Conservation (phyloP, 92 coral and sea anemone species). For the Phenganax marumi region DNA sequence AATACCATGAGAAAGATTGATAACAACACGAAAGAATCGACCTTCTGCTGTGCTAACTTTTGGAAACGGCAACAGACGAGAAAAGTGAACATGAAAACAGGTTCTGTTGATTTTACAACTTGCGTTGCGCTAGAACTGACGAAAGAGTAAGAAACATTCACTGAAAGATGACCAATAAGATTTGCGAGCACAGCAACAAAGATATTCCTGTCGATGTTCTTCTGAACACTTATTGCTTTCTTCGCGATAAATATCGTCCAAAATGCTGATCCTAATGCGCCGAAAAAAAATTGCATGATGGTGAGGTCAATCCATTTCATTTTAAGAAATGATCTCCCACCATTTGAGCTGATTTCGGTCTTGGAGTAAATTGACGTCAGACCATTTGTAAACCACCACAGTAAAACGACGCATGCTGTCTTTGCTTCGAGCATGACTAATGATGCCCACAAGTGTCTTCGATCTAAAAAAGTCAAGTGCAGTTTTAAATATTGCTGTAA, state of each 20-base stretch:
- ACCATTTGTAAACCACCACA: slow-evolving; percentile 43
- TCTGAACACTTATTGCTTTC: background rate
- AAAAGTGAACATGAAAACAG: slow-evolving; percentile 19
- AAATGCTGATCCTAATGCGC: background rate
- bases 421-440: too few species aligned
- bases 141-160: slow-evolving; percentile 24
- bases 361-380: slow-evolving; percentile 38
- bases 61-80: background rate
- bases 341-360: background rate
- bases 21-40: slow-evolving; percentile 3
- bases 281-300: slow-evolving; percentile 7
- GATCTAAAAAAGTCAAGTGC: too few species aligned
- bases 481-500: too few species aligned
- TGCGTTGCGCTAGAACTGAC: slow-evolving; percentile 35
- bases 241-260: background rate
- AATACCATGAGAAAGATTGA: slow-evolving; percentile 34
- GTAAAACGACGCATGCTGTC: background rate
- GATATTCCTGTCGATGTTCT: background rate
- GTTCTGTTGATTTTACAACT: slow-evolving; percentile 29
- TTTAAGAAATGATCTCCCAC: background rate
- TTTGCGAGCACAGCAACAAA: slow-evolving; percentile 9
- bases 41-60: background rate
- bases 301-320: slow-evolving; percentile 46
- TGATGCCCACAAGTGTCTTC: too few species aligned
- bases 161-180: slow-evolving; percentile 8